Conservation (phyloP, 2,888 invertebrate species). For the Napeogenes inachia region DNA sequence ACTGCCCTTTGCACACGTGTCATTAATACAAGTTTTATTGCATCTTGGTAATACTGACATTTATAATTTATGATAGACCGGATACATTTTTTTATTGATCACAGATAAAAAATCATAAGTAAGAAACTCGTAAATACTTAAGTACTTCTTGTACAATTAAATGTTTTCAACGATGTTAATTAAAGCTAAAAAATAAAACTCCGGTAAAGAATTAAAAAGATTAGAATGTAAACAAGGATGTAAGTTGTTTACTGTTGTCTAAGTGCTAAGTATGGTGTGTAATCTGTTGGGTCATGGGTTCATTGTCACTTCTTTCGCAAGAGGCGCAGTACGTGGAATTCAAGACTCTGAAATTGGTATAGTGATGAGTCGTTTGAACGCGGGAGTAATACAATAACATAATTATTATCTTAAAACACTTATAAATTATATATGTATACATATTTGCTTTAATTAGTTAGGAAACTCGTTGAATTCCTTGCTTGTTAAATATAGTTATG, state of each 20-base stretch:
- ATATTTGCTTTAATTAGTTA: conserved; percentile 1
- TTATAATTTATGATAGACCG: background rate
- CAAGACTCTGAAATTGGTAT: conserved; percentile 45
- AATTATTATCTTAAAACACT: background rate
- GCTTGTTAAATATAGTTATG: background rate
- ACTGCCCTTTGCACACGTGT: conserved; percentile 28
- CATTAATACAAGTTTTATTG: conserved; percentile 14
- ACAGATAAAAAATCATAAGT: background rate
- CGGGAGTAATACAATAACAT: conserved; percentile 12
- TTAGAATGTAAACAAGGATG: conserved; percentile 17
- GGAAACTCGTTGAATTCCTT: background rate
- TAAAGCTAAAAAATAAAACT: too few relatives aligned
- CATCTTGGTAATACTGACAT: background rate
- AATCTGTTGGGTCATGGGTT: conserved; percentile 39
- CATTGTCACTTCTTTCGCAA: conserved; percentile 42
- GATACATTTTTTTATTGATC: background rate
- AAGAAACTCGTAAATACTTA: too few relatives aligned
- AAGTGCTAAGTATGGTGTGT: conserved; percentile 22
- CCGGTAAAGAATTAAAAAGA: too few relatives aligned
- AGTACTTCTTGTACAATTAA: too few relatives aligned
- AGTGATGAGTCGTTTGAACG: conserved; percentile 40
- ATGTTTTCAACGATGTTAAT: too few relatives aligned
- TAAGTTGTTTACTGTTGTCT: conserved; percentile 11
- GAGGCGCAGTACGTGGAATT: conserved; percentile 40
- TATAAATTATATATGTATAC: background rate